Percentiles rank a stretch among this genome's conserved stretches.
Evolutionary conservation across 1,140 invertebrate genomes (phyloP).

Genomic region (Neodiprion fabricii): DNA sequence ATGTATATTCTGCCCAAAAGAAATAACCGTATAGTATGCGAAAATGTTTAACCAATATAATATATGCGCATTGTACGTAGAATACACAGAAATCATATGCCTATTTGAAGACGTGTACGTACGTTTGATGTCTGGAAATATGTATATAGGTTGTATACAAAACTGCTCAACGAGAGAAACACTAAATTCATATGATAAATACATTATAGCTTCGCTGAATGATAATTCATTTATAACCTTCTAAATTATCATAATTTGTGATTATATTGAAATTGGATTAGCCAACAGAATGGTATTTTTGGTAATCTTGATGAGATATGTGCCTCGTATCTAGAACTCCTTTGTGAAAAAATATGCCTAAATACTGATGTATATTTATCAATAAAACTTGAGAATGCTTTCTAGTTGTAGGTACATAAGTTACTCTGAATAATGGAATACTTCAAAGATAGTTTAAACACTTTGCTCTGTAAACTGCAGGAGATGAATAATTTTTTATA

Average conservation of each 20-base stretch:
- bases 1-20: neutral
- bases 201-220: neutral
- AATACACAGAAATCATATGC: neutral
- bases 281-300: neutral
- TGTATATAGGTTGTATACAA: neutral
- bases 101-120: neutral
- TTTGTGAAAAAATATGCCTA: neutral
- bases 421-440: no score
- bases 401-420: neutral
- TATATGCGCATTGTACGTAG: neutral
- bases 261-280: neutral
- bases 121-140: neutral
- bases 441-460: no score
- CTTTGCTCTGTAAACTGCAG: no score
- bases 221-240: neutral
- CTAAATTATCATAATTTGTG: no score
- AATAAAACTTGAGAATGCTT: neutral
- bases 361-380: no score
- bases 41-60: neutral
- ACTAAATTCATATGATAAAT: neutral
- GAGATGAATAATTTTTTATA: no score
- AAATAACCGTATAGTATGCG: neutral
- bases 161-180: neutral
- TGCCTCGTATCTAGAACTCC: slow-evolving; percentile 1
- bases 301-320: neutral